phyloP scores from a whole-genome alignment of 2,797 vertebrate genomes.

The Esox masquinongy region DNA sequence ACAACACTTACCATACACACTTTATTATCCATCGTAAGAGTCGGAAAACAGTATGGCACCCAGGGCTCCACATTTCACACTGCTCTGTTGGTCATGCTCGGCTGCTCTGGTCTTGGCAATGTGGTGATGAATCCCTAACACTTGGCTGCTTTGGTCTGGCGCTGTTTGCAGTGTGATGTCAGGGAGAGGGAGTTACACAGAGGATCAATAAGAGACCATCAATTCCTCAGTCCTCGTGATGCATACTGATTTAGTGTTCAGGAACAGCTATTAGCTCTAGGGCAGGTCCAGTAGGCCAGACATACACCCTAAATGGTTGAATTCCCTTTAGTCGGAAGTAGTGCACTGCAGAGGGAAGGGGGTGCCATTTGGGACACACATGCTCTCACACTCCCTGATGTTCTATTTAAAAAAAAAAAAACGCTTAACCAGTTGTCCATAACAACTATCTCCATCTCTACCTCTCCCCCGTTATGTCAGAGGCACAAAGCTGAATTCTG shows the following conservation, averaged over 20 bases:
- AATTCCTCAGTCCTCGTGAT: background rate
- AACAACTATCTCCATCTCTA: background rate
- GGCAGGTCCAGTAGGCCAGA: background rate
- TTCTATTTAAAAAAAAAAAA: background rate
- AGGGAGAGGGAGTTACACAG: background rate
- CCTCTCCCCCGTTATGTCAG: background rate
- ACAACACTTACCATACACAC: background rate
- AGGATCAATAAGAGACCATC: background rate
- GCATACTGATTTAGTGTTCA: background rate
- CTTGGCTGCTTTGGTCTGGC: background rate
- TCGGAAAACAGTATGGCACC: background rate
- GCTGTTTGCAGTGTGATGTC: background rate
- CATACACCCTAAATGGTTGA: background rate
- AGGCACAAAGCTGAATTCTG: background rate
- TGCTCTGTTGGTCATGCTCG: background rate
- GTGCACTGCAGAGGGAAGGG: background rate
- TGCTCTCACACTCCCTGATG: background rate
- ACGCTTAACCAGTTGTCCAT: background rate
- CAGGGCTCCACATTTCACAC: background rate
- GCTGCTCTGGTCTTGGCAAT: background rate
- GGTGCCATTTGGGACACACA: background rate
- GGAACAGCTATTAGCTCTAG: background rate
- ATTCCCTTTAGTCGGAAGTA: background rate
- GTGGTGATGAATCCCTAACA: background rate
- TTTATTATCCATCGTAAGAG: background rate